Conservation (phyloP, 2,888 invertebrate genomes). For the Hetaerina titia region DNA sequence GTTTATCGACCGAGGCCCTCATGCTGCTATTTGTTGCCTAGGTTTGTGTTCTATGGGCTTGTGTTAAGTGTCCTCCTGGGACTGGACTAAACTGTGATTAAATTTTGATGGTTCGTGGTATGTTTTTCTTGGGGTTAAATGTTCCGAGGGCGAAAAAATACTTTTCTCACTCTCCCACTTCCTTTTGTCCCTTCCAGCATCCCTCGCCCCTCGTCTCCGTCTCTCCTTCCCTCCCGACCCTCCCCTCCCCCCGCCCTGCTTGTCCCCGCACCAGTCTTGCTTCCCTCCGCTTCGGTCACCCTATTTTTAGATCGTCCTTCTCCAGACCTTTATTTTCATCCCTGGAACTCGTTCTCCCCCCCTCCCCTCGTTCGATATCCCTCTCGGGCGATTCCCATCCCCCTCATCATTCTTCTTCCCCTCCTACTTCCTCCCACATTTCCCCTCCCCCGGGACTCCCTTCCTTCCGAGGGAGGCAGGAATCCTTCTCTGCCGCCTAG, state of each 20-base stretch:
- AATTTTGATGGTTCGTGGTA: neutral
- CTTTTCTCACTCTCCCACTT: neutral
- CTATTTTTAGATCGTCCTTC: slow-evolving; percentile 56
- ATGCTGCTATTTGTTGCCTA: too few relatives aligned
- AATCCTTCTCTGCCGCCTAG: slow-evolving; percentile 13
- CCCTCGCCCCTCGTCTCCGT: neutral
- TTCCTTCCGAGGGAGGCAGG: neutral
- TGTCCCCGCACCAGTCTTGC: neutral
- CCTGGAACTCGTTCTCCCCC: neutral
- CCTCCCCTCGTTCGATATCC: neutral
- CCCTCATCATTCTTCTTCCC: neutral
- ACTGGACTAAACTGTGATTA: too few relatives aligned
- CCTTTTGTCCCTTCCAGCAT: too few relatives aligned
- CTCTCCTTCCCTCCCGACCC: neutral
- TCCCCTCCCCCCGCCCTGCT: neutral
- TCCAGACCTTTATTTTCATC: slow-evolving; percentile 26
- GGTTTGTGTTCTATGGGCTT: too few relatives aligned
- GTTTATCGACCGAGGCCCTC: too few relatives aligned
- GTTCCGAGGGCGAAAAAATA: neutral
- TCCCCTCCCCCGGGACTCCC: neutral
- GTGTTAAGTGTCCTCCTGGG: too few relatives aligned
- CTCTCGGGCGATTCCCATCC: neutral
- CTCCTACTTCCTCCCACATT: neutral
- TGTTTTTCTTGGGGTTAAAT: neutral
- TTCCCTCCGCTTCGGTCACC: neutral